Conservation (phyloP, 2,113 vertebrate species). For the Microtus pennsylvanicus region DNA sequence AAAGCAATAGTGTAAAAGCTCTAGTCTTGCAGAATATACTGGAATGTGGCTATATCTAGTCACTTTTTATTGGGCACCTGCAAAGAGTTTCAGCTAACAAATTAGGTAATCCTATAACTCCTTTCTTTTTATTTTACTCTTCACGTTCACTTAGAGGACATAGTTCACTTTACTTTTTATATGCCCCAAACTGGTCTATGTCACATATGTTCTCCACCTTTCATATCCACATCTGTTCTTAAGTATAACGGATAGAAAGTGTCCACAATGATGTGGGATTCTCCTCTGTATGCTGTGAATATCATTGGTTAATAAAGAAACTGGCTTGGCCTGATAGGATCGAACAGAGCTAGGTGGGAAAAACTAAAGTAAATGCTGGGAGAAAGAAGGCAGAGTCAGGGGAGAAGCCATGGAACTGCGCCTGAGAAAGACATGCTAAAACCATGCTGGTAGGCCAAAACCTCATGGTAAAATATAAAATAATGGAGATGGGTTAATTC, state of each 20-base stretch:
- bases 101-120: background rate
- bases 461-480: no score
- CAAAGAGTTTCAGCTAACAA: background rate
- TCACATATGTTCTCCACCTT: background rate
- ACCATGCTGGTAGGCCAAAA: no score
- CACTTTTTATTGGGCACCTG: background rate
- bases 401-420: no score
- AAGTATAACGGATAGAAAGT: background rate
- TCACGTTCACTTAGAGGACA: background rate
- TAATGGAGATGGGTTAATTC: no score
- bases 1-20: background rate
- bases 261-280: background rate
- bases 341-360: no score
- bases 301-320: no score
- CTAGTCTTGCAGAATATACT: background rate
- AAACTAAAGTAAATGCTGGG: no score
- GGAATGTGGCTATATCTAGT: background rate
- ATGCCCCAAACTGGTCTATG: background rate
- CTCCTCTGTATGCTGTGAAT: no score
- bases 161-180: background rate
- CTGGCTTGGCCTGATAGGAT: no score
- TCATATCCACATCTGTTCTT: background rate
- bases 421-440: no score
- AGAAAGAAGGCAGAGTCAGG: no score
- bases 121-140: background rate